phyloP scores from a whole-genome alignment of 2,888 invertebrate species.

The Synergus umbraculus region DNA sequence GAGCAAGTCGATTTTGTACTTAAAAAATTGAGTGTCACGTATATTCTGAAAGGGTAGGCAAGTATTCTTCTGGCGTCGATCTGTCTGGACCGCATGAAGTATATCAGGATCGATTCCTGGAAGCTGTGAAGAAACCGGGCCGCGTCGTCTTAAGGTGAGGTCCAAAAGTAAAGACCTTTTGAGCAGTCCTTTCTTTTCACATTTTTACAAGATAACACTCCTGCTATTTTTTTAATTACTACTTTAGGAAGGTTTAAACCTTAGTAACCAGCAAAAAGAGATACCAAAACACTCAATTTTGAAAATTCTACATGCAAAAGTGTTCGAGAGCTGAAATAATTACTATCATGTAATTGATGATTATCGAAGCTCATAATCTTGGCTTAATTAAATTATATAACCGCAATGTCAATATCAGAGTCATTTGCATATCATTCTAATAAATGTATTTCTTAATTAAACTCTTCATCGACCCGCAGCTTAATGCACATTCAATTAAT shows the following conservation, averaged over 20 bases:
- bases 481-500: background rate
- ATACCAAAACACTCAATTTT: no score
- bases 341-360: background rate
- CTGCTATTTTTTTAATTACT: slow-evolving; percentile 18
- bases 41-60: slow-evolving; percentile 15
- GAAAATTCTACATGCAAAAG: background rate
- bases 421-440: background rate
- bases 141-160: slow-evolving; percentile 42
- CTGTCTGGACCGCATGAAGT: slow-evolving; percentile 58
- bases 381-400: background rate
- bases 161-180: slow-evolving; percentile 4
- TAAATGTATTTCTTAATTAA: slow-evolving; percentile 9
- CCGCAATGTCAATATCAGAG: background rate
- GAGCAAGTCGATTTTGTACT: background rate
- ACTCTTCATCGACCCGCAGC: background rate
- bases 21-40: background rate
- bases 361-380: background rate
- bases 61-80: slow-evolving; percentile 60
- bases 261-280: no score
- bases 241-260: background rate
- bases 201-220: slow-evolving; percentile 33
- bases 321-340: background rate
- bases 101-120: slow-evolving; percentile 56
- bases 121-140: slow-evolving; percentile 53
- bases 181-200: slow-evolving; percentile 22